Conservation (phyloP, 1,140 invertebrate genomes). For the Pemphigus obesinymphae region DNA sequence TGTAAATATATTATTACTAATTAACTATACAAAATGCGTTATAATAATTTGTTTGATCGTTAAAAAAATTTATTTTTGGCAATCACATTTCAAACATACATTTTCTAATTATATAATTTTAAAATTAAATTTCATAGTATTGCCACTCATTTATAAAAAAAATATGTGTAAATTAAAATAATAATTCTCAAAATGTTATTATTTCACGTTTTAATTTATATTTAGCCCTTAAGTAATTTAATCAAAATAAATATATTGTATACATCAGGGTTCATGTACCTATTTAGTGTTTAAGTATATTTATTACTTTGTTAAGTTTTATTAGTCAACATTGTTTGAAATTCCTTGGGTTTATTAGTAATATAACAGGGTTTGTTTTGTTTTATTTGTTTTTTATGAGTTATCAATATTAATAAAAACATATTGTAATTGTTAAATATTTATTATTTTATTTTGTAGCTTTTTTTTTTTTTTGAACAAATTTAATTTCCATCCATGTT, state of each 20-base stretch:
- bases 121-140: background rate
- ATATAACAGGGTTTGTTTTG: background rate
- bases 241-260: conserved; percentile 21
- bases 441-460: conserved; percentile 1
- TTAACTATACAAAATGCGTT: background rate
- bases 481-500: conserved; percentile 11
- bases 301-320: background rate
- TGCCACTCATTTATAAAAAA: background rate
- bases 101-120: background rate
- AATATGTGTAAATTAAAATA: background rate
- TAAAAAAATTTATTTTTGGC: background rate
- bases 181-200: background rate
- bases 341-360: conserved; percentile 15
- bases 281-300: conserved; percentile 27
- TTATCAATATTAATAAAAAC: conserved; percentile 18
- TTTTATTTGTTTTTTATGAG: conserved; percentile 22
- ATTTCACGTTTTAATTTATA: background rate
- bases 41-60: background rate
- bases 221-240: background rate
- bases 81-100: background rate
- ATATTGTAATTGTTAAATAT: background rate
- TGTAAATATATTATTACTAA: background rate
- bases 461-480: background rate
- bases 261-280: conserved; percentile 2
- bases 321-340: conserved; percentile 37